These are phyloP conservation scores for Caenorhabditis japonica DNA, from an alignment of 2,888 invertebrate genomes.

Conservation along the genomic window DNA sequence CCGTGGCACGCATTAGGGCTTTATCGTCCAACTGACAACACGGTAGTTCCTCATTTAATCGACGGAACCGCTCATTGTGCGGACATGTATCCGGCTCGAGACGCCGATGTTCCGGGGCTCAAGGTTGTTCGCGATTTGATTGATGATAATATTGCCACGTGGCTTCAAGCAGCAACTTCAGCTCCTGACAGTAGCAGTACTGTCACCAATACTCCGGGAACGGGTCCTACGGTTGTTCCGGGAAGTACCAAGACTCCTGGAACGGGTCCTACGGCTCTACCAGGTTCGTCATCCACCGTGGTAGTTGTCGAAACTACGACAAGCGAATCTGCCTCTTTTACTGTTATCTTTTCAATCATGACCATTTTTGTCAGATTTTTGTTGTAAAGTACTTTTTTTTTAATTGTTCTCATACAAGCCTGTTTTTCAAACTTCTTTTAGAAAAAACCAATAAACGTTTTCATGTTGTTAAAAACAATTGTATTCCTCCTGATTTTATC, in stretches of 20 bases:
- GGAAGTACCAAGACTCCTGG: not conserved
- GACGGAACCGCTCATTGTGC: constrained; percentile 68
- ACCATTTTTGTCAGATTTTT: constrained; percentile 16
- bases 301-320: not conserved
- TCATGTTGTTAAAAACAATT: too few relatives aligned
- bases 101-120: constrained; percentile 47
- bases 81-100: constrained; percentile 64
- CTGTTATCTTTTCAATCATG: constrained; percentile 17
- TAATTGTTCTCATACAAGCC: too few relatives aligned
- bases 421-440: too few relatives aligned
- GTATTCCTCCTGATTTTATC: too few relatives aligned
- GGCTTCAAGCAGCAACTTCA: constrained; percentile 19
- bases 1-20: constrained; percentile 63
- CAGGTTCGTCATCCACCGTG: not conserved
- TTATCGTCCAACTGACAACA: constrained; percentile 6
- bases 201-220: not conserved
- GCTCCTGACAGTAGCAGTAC: not conserved
- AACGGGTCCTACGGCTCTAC: constrained; percentile 4
- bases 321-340: constrained; percentile 18
- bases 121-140: constrained; percentile 38
- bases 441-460: too few relatives aligned
- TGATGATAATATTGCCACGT: constrained; percentile 34
- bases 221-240: not conserved
- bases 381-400: too few relatives aligned
- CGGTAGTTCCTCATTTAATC: constrained; percentile 44